Evolutionary conservation across 2,113 vertebrate genomes (phyloP), one percentile per base, ranked within the genome.

Genomic region (Laticauda colubrina): DNA sequence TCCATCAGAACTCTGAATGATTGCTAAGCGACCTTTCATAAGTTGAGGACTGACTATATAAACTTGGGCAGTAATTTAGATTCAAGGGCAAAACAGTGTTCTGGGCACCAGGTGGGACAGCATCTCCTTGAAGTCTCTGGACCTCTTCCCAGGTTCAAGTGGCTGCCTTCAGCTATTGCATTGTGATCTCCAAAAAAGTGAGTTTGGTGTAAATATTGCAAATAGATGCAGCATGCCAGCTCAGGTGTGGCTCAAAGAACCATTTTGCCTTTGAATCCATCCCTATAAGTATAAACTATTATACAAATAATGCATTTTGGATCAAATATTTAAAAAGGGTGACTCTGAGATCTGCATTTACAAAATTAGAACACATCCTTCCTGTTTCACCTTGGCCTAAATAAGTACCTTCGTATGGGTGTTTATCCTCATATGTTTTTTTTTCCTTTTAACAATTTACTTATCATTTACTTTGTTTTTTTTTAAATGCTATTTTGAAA

Each of bases 401-500:
- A 81, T 10, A 5, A 9, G 15, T 61, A 56, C 29, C 14, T 23
- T 24, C 8, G 21, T 53, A 54, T 39, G 34, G 54, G n/a, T 24
- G 4, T n/a, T 43, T 89, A 55, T 81, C 53, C 34, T 87, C 81
- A 2, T 34, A 43, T 43, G 39, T 24, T 7, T 24, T 56, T 29
- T 45, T 48, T 51, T 18, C 6, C 29, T 61, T 85, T 85, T 85
- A 55, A 86, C 5, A 15, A 90, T 90, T 93, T 61, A 51, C 8
- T 51, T 51, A 90, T 94, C 94, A 91, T 93, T 93, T 93, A 90
- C 75, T 81, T 81, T 4, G 18, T 3, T 1, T 9, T 61, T 61
- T 26, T 11, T 34, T 7, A 81, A 43, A 81, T 81, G 34, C 94
- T 91, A 87, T 94, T 95, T 94, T 93, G 85, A 95, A 93, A 95